Percentiles rank a stretch among this genome's conserved stretches.
These are phyloP conservation scores for Struthio camelus DNA, from an alignment of 2,113 vertebrate species.

Conservation along the genomic window DNA sequence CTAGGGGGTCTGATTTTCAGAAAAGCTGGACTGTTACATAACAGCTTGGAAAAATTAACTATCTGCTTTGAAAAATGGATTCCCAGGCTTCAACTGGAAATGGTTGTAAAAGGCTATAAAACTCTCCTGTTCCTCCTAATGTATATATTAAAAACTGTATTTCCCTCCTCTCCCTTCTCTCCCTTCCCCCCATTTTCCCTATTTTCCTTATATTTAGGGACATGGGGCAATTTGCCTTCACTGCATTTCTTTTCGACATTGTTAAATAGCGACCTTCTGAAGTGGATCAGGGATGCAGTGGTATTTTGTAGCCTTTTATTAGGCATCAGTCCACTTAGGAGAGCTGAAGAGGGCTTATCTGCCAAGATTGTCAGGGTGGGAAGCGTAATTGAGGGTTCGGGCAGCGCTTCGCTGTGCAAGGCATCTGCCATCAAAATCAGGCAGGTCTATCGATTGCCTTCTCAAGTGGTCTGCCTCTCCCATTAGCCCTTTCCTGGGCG, in stretches of 20 bases:
- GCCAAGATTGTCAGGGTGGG: not conserved
- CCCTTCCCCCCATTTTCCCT: not conserved
- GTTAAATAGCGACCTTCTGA: not conserved
- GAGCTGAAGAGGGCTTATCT: not conserved
- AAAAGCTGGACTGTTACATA: not conserved
- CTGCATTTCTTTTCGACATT: not conserved
- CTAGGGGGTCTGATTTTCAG: not conserved
- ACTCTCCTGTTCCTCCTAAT: not conserved
- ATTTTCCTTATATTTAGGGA: not conserved
- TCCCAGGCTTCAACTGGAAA: not conserved
- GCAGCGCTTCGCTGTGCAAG: not conserved
- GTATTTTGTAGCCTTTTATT: slow-evolving; percentile 56
- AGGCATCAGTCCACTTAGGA: not conserved
- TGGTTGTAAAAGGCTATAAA: not conserved
- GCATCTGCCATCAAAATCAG: not conserved
- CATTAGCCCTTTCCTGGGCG: slow-evolving; percentile 28
- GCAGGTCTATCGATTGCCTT: slow-evolving; percentile 29
- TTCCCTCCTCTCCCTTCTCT: not conserved
- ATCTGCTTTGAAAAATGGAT: not conserved
- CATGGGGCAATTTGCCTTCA: not conserved
- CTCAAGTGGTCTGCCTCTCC: slow-evolving; percentile 52
- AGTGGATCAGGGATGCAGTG: slow-evolving; percentile 26
- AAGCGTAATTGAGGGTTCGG: slow-evolving; percentile 59
- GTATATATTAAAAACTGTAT: not conserved
- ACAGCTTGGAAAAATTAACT: not conserved